These are phyloP conservation scores for Cydia splendana DNA, from an alignment of 1,140 invertebrate species.

Conservation along the genomic window DNA sequence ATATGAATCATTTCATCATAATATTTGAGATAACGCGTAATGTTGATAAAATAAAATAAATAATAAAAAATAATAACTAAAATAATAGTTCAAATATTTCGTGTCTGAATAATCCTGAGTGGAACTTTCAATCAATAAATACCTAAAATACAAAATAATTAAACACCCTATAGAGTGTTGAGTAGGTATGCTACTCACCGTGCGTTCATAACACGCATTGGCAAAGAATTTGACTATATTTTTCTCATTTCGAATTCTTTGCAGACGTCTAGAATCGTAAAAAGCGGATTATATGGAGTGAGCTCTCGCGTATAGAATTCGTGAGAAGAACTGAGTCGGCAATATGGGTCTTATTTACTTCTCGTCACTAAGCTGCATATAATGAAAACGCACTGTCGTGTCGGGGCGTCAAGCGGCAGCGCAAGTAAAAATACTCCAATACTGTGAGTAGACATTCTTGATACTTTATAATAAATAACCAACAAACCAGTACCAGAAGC, in stretches of 20 bases:
- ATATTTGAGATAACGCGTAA: no score
- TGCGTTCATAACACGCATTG: slow-evolving; percentile 66
- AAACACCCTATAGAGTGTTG: neutral
- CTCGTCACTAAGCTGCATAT: slow-evolving; percentile 64
- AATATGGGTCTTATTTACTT: slow-evolving; percentile 76
- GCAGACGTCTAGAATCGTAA: slow-evolving; percentile 74
- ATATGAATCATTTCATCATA: no score
- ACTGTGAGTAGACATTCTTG: slow-evolving; percentile 38
- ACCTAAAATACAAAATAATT: slow-evolving; percentile 33
- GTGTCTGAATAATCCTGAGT: no score
- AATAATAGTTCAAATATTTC: no score
- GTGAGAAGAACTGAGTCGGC: slow-evolving; percentile 68
- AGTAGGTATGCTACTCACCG: slow-evolving; percentile 14
- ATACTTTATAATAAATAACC: slow-evolving; percentile 38
- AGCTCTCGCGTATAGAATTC: slow-evolving; percentile 69
- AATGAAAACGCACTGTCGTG: slow-evolving; percentile 71
- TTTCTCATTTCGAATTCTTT: slow-evolving; percentile 76
- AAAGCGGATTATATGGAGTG: slow-evolving; percentile 75
- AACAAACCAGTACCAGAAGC: no score
- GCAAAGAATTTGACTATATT: slow-evolving; percentile 72
- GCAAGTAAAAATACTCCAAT: slow-evolving; percentile 48
- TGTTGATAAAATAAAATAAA: no score
- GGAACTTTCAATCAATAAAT: slow-evolving; percentile 22
- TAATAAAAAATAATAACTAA: no score
- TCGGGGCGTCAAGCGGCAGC: slow-evolving; percentile 63